Percentiles rank a stretch among this genome's conserved stretches.
Evolutionary conservation across 2,113 vertebrate species (phyloP).

Genomic region (Symphodus melops): DNA sequence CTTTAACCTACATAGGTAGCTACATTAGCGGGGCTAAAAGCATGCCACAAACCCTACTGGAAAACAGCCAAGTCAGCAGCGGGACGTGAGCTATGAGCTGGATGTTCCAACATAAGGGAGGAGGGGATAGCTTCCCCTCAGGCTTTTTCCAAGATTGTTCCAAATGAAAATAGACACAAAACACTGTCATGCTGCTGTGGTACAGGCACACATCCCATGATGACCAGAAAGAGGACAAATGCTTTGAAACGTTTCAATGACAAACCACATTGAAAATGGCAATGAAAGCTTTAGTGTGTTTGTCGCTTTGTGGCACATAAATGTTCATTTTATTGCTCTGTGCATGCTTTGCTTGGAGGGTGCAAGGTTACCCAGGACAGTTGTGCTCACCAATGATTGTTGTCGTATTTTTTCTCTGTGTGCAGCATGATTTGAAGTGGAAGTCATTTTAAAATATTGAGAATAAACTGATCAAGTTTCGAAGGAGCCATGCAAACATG

Average conservation of each 20-base stretch:
- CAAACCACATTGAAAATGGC: neutral
- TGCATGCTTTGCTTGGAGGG: neutral
- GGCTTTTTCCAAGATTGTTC: conserved; percentile 55
- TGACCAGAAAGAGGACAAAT: conserved; percentile 31
- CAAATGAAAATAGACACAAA: conserved; percentile 62
- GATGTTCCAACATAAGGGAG: conserved; percentile 55
- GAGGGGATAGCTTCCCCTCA: conserved; percentile 50
- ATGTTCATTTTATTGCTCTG: neutral
- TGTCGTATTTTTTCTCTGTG: neutral
- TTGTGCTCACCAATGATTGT: conserved; percentile 4
- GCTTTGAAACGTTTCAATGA: neutral
- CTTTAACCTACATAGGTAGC: conserved; percentile 84
- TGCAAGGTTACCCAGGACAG: neutral
- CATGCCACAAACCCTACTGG: conserved; percentile 62
- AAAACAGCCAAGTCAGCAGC: conserved; percentile 79
- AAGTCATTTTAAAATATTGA: neutral
- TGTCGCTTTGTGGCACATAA: neutral
- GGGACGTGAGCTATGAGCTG: conserved; percentile 55
- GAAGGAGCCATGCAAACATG: neutral
- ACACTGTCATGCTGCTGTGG: conserved; percentile 42
- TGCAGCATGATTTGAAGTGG: too few relatives aligned
- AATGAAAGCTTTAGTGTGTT: neutral
- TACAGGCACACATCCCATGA: conserved; percentile 29
- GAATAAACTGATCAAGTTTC: neutral
- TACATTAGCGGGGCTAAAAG: conserved; percentile 79